Conservation (phyloP, 2,888 invertebrate species). For the Limnephilus marmoratus region DNA sequence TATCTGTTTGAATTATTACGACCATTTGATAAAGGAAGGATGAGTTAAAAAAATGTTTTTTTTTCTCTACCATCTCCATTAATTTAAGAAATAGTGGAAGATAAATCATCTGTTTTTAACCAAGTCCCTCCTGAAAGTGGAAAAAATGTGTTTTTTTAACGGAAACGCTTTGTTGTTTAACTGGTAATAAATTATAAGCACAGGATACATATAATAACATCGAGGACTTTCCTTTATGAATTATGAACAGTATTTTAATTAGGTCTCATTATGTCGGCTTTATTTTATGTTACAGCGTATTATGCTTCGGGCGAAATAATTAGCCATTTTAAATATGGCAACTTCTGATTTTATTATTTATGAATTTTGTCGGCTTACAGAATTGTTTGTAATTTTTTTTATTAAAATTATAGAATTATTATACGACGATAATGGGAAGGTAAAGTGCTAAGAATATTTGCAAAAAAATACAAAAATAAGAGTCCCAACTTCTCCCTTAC, state of each 20-base stretch:
- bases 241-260: neutral
- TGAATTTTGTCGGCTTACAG: neutral
- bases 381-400: no score
- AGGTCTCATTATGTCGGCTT: neutral
- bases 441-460: no score
- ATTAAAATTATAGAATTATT: no score
- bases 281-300: neutral
- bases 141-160: slow-evolving; percentile 9
- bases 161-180: neutral
- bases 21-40: slow-evolving; percentile 36
- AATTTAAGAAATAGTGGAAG: slow-evolving; percentile 28
- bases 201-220: neutral
- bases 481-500: no score
- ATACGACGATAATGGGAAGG: no score
- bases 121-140: neutral
- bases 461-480: no score
- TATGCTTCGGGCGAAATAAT: neutral
- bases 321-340: neutral
- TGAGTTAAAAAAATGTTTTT: slow-evolving; percentile 32
- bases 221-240: neutral
- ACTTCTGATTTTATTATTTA: neutral
- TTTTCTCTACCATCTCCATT: slow-evolving; percentile 19
- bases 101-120: slow-evolving; percentile 39
- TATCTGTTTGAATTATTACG: slow-evolving; percentile 39
- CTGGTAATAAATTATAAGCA: slow-evolving; percentile 11